A percentile compares a stretch with the other conserved stretches of the same genome.
Evolutionary conservation across 64 coral and sea anemone genomes (phyloP).

Genomic region (Stichodactyla mertensii): DNA sequence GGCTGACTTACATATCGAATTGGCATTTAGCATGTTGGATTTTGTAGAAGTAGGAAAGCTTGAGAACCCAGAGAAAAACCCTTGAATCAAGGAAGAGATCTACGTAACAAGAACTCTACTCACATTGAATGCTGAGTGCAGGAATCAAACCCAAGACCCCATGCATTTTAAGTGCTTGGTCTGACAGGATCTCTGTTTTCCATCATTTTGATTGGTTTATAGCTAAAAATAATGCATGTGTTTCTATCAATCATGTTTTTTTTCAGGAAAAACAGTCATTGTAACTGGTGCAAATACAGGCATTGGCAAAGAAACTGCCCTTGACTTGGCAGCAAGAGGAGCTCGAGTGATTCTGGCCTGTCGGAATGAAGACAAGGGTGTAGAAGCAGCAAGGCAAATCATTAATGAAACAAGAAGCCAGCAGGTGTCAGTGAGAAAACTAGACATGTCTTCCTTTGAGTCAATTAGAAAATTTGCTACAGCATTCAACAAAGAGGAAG

Average conservation of each 20-base stretch:
- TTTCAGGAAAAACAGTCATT: constrained; percentile 68
- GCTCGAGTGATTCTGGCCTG: constrained; percentile 83
- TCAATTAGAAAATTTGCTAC: constrained; percentile 75
- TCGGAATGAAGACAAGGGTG: constrained; percentile 51
- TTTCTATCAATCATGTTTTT: neutral
- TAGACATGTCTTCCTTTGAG: constrained; percentile 69
- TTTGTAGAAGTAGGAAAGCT: too few relatives aligned
- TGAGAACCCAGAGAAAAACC: too few relatives aligned
- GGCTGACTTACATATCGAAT: too few relatives aligned
- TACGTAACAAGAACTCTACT: too few relatives aligned
- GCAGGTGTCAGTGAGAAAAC: constrained; percentile 50
- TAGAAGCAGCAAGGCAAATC: constrained; percentile 66
- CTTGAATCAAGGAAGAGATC: too few relatives aligned
- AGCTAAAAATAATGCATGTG: neutral
- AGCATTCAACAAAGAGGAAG: constrained; percentile 53
- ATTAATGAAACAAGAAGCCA: constrained; percentile 55
- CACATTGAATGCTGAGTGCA: too few relatives aligned
- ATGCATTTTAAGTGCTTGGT: too few relatives aligned
- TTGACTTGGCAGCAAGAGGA: constrained; percentile 70
- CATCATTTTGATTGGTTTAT: too few relatives aligned
- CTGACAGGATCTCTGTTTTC: too few relatives aligned
- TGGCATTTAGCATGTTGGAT: too few relatives aligned
- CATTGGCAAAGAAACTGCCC: constrained; percentile 84
- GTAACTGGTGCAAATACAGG: constrained; percentile 79
- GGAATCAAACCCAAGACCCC: too few relatives aligned